Percentiles rank a stretch among this genome's conserved stretches.
These are phyloP conservation scores for Drosophila leontia DNA, from an alignment of 1,140 invertebrate genomes.

Conservation along the genomic window DNA sequence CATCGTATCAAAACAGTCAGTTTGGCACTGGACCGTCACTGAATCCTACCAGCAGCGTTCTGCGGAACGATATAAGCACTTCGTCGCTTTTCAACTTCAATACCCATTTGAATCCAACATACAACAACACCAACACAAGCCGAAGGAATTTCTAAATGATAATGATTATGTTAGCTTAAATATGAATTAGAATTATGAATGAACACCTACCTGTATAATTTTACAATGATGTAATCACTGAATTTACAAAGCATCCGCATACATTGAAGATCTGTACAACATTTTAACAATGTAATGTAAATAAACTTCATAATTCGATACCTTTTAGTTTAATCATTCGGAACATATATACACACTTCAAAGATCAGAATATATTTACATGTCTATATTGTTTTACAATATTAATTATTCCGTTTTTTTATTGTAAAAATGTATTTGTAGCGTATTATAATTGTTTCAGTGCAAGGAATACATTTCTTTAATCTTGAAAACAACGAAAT, in stretches of 20 bases:
- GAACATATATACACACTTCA: not conserved
- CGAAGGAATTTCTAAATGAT: conserved; percentile 24
- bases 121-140: conserved; percentile 24
- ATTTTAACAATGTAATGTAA: conserved; percentile 41
- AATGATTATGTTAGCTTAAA: not conserved
- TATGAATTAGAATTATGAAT: conserved; percentile 7
- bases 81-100: conserved; percentile 33
- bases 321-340: conserved; percentile 2
- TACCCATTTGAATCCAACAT: conserved; percentile 25
- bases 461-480: not conserved
- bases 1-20: conserved; percentile 16
- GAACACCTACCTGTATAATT: conserved; percentile 1
- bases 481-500: not conserved
- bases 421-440: not conserved
- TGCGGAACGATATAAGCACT: conserved; percentile 10
- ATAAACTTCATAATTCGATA: conserved; percentile 15
- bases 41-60: conserved; percentile 12
- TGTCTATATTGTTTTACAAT: not conserved
- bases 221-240: conserved; percentile 12
- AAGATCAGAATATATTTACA: not conserved
- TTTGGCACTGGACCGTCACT: conserved; percentile 10
- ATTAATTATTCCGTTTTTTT: not conserved
- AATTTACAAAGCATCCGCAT: not conserved
- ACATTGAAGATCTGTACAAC: conserved; percentile 35
- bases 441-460: no score